Evolutionary conservation across 2,113 vertebrate species (phyloP), one percentile per base, ranked within the genome.

Genomic region (Xiphorhynchus elegans): DNA sequence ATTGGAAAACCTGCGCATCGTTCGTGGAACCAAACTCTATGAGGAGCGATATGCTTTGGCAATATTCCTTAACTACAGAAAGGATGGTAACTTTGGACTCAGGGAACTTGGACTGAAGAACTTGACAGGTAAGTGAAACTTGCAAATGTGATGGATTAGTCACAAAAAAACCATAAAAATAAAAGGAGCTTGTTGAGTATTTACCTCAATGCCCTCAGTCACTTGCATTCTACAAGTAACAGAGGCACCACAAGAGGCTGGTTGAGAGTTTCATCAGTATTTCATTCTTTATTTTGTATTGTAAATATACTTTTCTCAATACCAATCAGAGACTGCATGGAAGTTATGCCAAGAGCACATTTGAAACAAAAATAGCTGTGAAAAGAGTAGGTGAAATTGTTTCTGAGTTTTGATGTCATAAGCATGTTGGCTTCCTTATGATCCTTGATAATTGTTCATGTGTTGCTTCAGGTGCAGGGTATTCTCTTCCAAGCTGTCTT

Each of bases 1-100:
- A 4, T 72, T 99, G 98, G 99, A 99, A 97, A 99, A 99, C 93
- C 98, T 99, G 39, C 98, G 99, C 59, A 99, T 99, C 50, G 97
- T 99, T 35, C 98, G 99, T 7, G 99, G 99, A 11, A 99, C 99
- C 93, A 99, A 99, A 77, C 98, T 99, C 42, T 99, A 99, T 5
- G 99, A 99, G 70, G 98, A 99, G 35, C 98, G 99, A 21, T 99
- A 99, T 18, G 98, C 99, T 3, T 95, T 99, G 93, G 98, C 99
- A 21, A 99, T 99, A 94, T 99, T 99, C 97, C 98, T 99, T 12
- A 99, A 99, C 98, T 99, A 99, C 98, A 98, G 99, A 62, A 99
- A 99, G 76, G 99, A 99, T 44, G 99, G 98, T 0, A 98, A 98
- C 96, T 99, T 98, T 31, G 99, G 99, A 58, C 98, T 99, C 68